Evolutionary conservation across 1,140 invertebrate species (phyloP), one percentile per base, ranked within the genome.

Genomic region (Diorhabda carinulata): DNA sequence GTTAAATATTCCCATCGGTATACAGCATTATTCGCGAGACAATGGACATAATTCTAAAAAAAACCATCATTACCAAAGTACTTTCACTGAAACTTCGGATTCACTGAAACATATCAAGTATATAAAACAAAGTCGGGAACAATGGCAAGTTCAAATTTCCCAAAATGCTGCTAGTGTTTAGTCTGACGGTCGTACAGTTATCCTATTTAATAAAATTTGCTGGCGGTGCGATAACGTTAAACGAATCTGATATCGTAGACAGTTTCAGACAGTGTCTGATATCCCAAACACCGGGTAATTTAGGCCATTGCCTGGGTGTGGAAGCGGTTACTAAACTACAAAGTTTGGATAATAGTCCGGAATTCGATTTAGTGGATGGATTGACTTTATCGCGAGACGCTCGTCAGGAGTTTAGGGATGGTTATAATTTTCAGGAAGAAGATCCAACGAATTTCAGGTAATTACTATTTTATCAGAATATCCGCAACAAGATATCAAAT

Each of bases 401-500:
- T 76, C 83, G 83, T 65, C 82, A 84, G 67, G 79, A 83, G 66
- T 78, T 74, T 74, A 10, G 79, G 72, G 78, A 85, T 80, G 73
- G 83, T 75, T 83, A 82, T 72, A 87, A 84, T 77, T 86, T 87
- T 72, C 81, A 89, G 63, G 89, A 91, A 72, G 89, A 87, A 66
- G 89, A 92, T 81, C 89, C 91, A 0, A 86, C 87, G 73, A 88
- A 90, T 82, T 89, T 90, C 64, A 85, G 88, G 81, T 89, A 86
- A 8, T 52, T 52, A 3, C 25, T 25, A 25, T 25, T 25, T 25
- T 25, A 25, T 25, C 25, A 25, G 25, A 25, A 25, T 25, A 25
- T 25, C 25, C 25, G 25, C 25, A 25, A 25, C 25, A 25, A 25
- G 25, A 25, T 25, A 25, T 25, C 25, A 25, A 25, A 25, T 25